Percentiles rank a stretch among this genome's conserved stretches.
phyloP scores from a whole-genome alignment of 2,113 vertebrate species.

The Pollachius pollachius region DNA sequence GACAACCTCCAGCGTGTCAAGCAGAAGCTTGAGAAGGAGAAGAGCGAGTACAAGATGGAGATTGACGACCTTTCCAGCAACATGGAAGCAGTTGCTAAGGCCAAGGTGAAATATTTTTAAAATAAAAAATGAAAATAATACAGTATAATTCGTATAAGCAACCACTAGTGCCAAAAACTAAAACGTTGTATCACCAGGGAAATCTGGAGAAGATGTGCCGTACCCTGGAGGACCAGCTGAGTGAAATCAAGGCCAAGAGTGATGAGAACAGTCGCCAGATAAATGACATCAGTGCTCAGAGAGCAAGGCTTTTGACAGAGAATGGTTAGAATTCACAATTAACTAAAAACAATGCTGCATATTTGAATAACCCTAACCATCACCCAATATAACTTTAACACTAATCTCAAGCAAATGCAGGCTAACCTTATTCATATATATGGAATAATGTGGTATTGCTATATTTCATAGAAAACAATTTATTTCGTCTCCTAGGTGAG shows the following conservation, averaged over 20 bases:
- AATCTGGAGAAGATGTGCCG: slow-evolving; percentile 1
- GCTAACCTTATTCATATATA: too few species aligned
- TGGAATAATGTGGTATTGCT: too few species aligned
- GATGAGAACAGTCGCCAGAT: not conserved
- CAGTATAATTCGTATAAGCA: not conserved
- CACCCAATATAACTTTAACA: too few species aligned
- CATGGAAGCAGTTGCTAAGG: not conserved
- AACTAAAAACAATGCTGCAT: too few species aligned
- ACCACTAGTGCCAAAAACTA: not conserved
- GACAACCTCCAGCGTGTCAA: not conserved
- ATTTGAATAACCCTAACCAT: too few species aligned
- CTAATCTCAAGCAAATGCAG: too few species aligned
- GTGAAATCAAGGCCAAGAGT: slow-evolving; percentile 5
- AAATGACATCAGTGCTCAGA: not conserved
- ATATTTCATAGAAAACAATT: too few species aligned
- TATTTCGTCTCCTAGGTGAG: not conserved
- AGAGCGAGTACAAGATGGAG: slow-evolving; percentile 64
- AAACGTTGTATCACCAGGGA: not conserved
- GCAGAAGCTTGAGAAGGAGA: slow-evolving; percentile 53
- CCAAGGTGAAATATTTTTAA: not conserved
- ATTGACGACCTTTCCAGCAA: not conserved
- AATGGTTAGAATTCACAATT: not conserved
- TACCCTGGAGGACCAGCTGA: not conserved
- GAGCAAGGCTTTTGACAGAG: not conserved
- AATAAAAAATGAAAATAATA: not conserved